phyloP scores from a whole-genome alignment of 2,888 invertebrate genomes.

The Villa cingulata region DNA sequence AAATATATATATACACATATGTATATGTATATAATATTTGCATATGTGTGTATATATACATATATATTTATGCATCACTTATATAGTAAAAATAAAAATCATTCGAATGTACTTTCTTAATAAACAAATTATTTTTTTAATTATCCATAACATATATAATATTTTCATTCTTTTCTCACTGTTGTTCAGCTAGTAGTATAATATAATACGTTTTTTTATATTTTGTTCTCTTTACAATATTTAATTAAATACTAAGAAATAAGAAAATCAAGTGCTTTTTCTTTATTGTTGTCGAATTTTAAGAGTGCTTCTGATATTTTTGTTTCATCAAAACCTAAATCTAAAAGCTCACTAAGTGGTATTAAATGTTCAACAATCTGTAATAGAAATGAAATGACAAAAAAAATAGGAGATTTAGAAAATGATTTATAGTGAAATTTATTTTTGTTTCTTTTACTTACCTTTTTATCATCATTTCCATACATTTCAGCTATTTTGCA shows the following conservation, averaged over 20 bases:
- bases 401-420: neutral
- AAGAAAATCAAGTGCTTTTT: conserved; percentile 71
- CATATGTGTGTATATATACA: too few relatives aligned
- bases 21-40: too few relatives aligned
- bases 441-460: conserved; percentile 22
- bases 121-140: too few relatives aligned
- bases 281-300: conserved; percentile 66
- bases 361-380: conserved; percentile 74
- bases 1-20: too few relatives aligned
- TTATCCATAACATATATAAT: too few relatives aligned
- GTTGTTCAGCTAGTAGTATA: neutral
- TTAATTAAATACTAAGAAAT: conserved; percentile 46
- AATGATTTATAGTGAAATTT: neutral
- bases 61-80: too few relatives aligned
- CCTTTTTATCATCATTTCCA: conserved; percentile 76
- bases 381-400: conserved; percentile 11
- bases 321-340: conserved; percentile 69
- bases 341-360: conserved; percentile 60
- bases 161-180: too few relatives aligned
- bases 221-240: neutral
- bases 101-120: too few relatives aligned
- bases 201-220: neutral
- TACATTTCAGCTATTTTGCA: conserved; percentile 64
- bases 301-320: conserved; percentile 59
- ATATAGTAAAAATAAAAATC: too few relatives aligned